Percentiles rank a stretch among this genome's conserved stretches.
Conservation (phyloP, 2,888 invertebrate species). For the Thysanoteuthis rhombus region DNA sequence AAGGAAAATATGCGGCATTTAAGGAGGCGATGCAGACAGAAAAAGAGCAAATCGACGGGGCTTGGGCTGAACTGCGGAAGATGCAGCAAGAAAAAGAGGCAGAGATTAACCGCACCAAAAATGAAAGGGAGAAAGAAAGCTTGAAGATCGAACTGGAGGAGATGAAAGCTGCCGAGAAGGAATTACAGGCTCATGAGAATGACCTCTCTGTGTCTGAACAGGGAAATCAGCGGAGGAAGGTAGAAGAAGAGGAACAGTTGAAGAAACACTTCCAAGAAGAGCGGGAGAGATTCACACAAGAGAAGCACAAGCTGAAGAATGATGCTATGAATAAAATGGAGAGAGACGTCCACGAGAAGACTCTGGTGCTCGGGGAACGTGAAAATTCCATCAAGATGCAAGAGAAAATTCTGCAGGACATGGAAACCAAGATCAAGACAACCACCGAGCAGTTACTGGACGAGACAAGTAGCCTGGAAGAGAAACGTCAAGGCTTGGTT, state of each 20-base stretch:
- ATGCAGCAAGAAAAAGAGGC: slow-evolving; percentile 28
- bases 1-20: slow-evolving; percentile 48
- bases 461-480: slow-evolving; percentile 70
- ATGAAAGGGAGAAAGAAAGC: slow-evolving; percentile 44
- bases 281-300: slow-evolving; percentile 26
- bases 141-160: slow-evolving; percentile 46
- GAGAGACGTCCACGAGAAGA: slow-evolving; percentile 15
- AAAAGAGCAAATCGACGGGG: slow-evolving; percentile 47
- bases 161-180: slow-evolving; percentile 46
- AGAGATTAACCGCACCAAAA: slow-evolving; percentile 20
- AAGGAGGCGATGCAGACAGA: slow-evolving; percentile 47
- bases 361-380: slow-evolving; percentile 28
- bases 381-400: slow-evolving; percentile 38
- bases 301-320: slow-evolving; percentile 22
- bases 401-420: slow-evolving; percentile 41
- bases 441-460: slow-evolving; percentile 49
- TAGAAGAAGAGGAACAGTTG: slow-evolving; percentile 51
- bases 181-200: slow-evolving; percentile 14
- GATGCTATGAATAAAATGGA: neutral
- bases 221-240: neutral
- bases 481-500: slow-evolving; percentile 67
- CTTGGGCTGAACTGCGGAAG: slow-evolving; percentile 42
- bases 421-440: slow-evolving; percentile 40
- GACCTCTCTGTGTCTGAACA: slow-evolving; percentile 29
- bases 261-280: slow-evolving; percentile 48